These are phyloP conservation scores for Heliocidaris erythrogramma DNA, from an alignment of 35 echinoderm and acorn worm genomes.

Conservation along the genomic window DNA sequence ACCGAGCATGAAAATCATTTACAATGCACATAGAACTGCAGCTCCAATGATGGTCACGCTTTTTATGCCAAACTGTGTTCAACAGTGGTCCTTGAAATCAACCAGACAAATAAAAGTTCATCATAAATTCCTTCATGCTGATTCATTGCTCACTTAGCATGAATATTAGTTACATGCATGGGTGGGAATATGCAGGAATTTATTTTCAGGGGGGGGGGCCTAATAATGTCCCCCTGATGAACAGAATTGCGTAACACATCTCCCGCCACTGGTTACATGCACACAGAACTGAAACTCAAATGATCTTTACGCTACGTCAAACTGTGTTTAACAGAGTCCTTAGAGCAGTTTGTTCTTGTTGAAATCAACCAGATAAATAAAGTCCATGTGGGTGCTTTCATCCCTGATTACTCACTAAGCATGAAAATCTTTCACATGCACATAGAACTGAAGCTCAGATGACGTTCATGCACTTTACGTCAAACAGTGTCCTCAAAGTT, in stretches of 20 bases:
- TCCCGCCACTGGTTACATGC: too few species aligned
- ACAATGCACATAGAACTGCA: background rate
- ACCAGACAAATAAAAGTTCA: background rate
- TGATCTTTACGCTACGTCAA: background rate
- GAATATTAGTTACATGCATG: too few species aligned
- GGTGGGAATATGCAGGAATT: too few species aligned
- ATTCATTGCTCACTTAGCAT: background rate
- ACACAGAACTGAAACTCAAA: background rate
- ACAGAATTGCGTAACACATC: too few species aligned
- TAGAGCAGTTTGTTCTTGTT: background rate
- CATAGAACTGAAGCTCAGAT: background rate
- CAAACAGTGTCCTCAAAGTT: background rate
- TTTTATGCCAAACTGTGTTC: background rate
- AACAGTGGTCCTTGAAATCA: background rate
- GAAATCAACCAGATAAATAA: background rate
- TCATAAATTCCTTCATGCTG: background rate
- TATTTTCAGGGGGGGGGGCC: too few species aligned
- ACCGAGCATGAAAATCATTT: background rate
- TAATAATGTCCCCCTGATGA: too few species aligned
- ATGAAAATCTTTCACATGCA: background rate
- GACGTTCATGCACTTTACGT: background rate
- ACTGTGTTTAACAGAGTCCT: background rate
- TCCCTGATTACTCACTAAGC: background rate
- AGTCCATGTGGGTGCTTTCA: background rate
- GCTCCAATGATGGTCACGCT: background rate